Percentiles rank a stretch among this genome's conserved stretches.
phyloP scores from a whole-genome alignment of 1,140 invertebrate genomes.

The Conus betulinus region DNA sequence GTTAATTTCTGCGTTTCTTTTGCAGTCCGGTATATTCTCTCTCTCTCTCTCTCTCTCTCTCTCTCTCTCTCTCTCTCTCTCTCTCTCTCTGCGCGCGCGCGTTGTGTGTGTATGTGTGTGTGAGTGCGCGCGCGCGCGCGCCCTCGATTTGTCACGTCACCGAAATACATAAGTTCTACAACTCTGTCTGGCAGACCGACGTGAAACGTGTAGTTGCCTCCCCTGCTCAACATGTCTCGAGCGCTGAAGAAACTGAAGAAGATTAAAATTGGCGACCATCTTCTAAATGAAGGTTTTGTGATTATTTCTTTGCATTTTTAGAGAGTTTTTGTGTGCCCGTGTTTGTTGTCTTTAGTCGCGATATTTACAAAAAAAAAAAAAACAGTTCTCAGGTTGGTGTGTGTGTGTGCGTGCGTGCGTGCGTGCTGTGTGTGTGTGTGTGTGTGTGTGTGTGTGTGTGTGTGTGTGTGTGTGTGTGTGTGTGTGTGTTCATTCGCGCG shows the following conservation, averaged over 20 bases:
- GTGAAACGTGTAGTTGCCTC: neutral
- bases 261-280: constrained; percentile 18
- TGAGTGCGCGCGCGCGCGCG: too few relatives aligned
- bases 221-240: constrained; percentile 5
- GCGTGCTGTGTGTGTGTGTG: neutral
- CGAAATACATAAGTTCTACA: neutral
- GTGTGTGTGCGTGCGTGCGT: neutral
- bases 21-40: too few relatives aligned
- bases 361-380: too few relatives aligned
- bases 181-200: neutral
- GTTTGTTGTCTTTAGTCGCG: neutral
- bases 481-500: neutral
- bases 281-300: neutral
- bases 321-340: neutral
- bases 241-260: constrained; percentile 27
- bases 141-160: too few relatives aligned
- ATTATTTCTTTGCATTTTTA: neutral
- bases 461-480: neutral
- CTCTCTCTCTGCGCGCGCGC: too few relatives aligned
- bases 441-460: constrained; percentile 1
- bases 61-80: too few relatives aligned
- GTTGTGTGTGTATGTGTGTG: too few relatives aligned
- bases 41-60: too few relatives aligned
- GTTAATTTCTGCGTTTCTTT: too few relatives aligned
- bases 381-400: too few relatives aligned